Conservation (phyloP, 37 sponge, comb jelly and placozoan genomes). For the Agelas oroides region DNA sequence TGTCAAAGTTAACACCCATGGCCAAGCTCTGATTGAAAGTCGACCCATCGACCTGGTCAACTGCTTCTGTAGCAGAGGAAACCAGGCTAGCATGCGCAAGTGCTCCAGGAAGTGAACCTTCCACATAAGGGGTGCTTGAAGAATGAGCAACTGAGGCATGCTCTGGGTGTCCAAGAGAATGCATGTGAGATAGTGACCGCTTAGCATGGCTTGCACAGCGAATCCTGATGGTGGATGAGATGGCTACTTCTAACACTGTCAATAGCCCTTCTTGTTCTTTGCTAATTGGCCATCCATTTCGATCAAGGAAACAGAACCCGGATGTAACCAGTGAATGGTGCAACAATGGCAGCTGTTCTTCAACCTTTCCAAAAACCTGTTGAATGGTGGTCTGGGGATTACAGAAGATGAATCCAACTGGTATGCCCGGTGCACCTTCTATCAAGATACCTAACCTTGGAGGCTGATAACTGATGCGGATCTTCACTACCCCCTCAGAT, state of each 20-base stretch:
- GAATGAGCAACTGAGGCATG: background rate
- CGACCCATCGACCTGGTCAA: background rate
- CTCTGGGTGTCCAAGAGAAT: background rate
- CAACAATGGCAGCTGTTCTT: conserved; percentile 48
- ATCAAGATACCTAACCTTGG: conserved; percentile 44
- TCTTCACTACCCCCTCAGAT: conserved; percentile 12
- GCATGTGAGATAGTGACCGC: background rate
- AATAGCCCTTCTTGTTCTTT: conserved; percentile 55
- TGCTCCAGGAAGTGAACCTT: too few relatives aligned
- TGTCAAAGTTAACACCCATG: background rate
- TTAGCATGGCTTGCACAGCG: background rate
- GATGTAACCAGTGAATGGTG: background rate
- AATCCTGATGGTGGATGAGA: background rate
- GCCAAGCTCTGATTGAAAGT: background rate
- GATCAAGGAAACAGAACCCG: conserved; percentile 62
- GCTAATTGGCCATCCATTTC: conserved; percentile 81
- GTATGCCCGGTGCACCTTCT: conserved; percentile 24
- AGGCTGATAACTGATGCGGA: conserved; percentile 11
- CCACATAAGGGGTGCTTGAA: background rate
- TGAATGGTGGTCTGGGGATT: conserved; percentile 5
- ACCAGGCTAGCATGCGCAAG: background rate
- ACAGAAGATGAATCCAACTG: conserved; percentile 72
- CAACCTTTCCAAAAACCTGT: conserved; percentile 33
- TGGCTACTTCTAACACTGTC: conserved; percentile 32
- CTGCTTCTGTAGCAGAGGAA: background rate